Evolutionary conservation across 2,113 vertebrate genomes (phyloP).

Genomic region (Rostratula benghalensis): DNA sequence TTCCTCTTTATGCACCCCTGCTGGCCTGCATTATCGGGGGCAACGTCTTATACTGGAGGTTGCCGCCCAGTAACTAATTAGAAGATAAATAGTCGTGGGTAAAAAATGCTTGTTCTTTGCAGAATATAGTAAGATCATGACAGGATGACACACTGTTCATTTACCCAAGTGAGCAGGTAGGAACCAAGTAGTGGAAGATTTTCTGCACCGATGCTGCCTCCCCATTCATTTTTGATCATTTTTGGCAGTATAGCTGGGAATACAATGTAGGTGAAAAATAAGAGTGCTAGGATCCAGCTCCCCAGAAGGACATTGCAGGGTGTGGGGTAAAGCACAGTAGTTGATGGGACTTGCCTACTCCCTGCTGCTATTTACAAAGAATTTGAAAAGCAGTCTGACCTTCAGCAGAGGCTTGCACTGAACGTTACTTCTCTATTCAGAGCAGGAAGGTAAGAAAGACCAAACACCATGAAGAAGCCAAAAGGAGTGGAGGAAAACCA

Average conservation of each 20-base stretch:
- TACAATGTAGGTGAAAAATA: background rate
- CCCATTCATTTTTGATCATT: background rate
- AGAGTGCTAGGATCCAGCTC: background rate
- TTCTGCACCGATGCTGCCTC: background rate
- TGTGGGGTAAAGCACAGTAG: background rate
- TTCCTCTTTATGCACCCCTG: background rate
- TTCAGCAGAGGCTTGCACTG: background rate
- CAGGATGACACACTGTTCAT: background rate
- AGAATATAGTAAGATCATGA: background rate
- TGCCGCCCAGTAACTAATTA: constrained; percentile 32
- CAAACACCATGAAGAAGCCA: background rate
- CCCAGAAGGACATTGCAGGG: background rate
- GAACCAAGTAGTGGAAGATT: background rate
- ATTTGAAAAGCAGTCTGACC: background rate
- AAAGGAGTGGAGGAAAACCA: background rate
- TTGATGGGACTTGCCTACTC: background rate
- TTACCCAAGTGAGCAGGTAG: background rate
- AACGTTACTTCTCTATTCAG: background rate
- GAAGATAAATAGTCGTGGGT: background rate
- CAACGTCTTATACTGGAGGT: background rate
- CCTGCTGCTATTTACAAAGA: background rate
- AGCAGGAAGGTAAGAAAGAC: background rate
- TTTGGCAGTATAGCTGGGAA: background rate
- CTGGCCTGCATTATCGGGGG: background rate
- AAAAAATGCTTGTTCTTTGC: background rate